A percentile compares a stretch with the other conserved stretches of the same genome.
phyloP scores from a whole-genome alignment of 2,888 invertebrate species.

The Agonopterix alstromeriana region DNA sequence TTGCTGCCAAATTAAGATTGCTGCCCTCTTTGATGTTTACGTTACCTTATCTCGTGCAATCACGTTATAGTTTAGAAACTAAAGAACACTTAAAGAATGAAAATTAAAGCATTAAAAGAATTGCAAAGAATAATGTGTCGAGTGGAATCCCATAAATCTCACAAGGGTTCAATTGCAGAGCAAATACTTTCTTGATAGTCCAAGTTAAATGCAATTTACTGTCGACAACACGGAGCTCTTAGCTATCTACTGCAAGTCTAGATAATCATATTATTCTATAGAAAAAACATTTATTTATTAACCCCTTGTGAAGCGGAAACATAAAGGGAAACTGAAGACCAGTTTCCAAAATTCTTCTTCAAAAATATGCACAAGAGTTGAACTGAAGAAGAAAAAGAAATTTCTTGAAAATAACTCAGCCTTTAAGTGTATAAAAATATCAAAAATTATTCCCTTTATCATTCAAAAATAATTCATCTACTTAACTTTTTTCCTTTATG shows the following conservation, averaged over 20 bases:
- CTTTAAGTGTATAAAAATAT: slow-evolving; percentile 58
- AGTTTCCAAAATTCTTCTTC: not conserved
- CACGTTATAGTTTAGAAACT: no score
- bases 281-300: not conserved
- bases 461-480: slow-evolving; percentile 75
- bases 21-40: slow-evolving; percentile 11
- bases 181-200: slow-evolving; percentile 44
- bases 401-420: slow-evolving; percentile 29
- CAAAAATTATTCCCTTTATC: slow-evolving; percentile 69
- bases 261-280: not conserved
- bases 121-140: slow-evolving; percentile 21
- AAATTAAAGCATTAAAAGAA: slow-evolving; percentile 15
- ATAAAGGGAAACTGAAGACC: no score
- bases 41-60: no score
- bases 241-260: not conserved
- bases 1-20: slow-evolving; percentile 13
- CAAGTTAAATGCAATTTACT: slow-evolving; percentile 43
- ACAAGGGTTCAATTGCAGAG: slow-evolving; percentile 43
- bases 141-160: slow-evolving; percentile 44
- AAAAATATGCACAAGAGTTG: not conserved
- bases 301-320: no score
- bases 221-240: slow-evolving; percentile 16
- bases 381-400: not conserved
- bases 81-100: not conserved
- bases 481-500: slow-evolving; percentile 74